Percentiles rank a stretch among this genome's conserved stretches.
Evolutionary conservation across 1,140 invertebrate genomes (phyloP).

Genomic region (Papilio polytes): DNA sequence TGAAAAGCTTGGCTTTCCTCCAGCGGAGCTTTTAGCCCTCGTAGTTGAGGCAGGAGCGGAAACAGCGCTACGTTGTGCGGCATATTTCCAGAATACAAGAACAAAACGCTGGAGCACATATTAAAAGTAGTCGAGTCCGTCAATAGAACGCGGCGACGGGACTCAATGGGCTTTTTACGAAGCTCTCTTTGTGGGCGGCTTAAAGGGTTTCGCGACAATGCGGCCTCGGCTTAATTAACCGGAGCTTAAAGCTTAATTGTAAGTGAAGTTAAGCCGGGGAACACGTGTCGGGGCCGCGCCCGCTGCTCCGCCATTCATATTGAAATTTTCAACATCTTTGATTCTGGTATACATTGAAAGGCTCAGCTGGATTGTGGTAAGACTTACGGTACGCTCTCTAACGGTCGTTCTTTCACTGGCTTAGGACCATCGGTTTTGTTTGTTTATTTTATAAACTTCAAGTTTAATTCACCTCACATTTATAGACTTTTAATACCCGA

Average conservation of each 20-base stretch:
- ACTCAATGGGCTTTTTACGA: slow-evolving; percentile 74
- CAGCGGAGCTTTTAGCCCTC: slow-evolving; percentile 31
- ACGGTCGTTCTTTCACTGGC: neutral
- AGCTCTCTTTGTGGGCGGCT: slow-evolving; percentile 72
- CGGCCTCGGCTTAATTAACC: slow-evolving; percentile 78
- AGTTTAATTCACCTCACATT: neutral
- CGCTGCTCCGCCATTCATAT: slow-evolving; percentile 63
- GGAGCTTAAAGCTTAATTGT: slow-evolving; percentile 80
- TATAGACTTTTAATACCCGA: neutral
- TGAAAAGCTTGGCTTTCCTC: slow-evolving; percentile 42
- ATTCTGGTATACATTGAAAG: slow-evolving; percentile 40
- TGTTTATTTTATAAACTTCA: neutral
- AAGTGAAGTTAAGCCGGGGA: slow-evolving; percentile 75
- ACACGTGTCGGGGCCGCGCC: slow-evolving; percentile 73
- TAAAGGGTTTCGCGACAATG: slow-evolving; percentile 78
- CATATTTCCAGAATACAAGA: slow-evolving; percentile 54
- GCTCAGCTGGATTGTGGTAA: slow-evolving; percentile 2
- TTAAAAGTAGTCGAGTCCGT: slow-evolving; percentile 63
- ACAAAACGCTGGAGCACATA: slow-evolving; percentile 58
- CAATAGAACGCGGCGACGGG: slow-evolving; percentile 55
- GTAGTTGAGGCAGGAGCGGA: slow-evolving; percentile 55
- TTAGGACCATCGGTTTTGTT: neutral
- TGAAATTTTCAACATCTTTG: slow-evolving; percentile 61
- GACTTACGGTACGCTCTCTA: neutral
- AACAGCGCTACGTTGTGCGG: slow-evolving; percentile 55